phyloP scores from a whole-genome alignment of 2,113 vertebrate species.

The Hippocampus abdominalis region DNA sequence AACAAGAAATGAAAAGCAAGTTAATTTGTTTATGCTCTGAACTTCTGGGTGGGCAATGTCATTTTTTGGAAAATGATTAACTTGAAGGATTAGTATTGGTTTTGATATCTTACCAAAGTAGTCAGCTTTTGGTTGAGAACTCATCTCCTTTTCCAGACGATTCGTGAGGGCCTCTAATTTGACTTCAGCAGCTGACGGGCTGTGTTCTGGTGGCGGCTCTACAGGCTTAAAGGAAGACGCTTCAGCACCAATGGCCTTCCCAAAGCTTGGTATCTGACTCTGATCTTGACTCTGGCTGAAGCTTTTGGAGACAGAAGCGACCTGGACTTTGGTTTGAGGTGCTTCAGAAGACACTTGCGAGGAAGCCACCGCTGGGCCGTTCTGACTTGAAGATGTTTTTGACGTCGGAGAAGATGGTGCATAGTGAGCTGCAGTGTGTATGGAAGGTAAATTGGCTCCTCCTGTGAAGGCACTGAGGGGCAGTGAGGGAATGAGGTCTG shows the following conservation, averaged over 20 bases:
- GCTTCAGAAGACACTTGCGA: constrained; percentile 28
- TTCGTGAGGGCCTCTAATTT: constrained; percentile 91
- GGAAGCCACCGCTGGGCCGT: constrained; percentile 41
- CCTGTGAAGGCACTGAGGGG: constrained; percentile 62
- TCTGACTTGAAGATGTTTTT: constrained; percentile 37
- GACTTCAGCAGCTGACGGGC: constrained; percentile 79
- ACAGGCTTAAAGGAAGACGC: constrained; percentile 53
- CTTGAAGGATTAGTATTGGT: neutral
- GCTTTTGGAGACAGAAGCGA: constrained; percentile 31
- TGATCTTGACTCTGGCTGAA: constrained; percentile 38
- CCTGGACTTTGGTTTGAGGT: constrained; percentile 30
- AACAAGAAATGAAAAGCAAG: constrained; percentile 20
- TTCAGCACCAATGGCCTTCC: constrained; percentile 15
- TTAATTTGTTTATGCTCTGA: constrained; percentile 15
- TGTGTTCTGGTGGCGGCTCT: constrained; percentile 70
- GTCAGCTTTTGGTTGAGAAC: constrained; percentile 84
- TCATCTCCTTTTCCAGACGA: constrained; percentile 91
- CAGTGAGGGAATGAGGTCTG: constrained; percentile 43
- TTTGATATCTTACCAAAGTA: constrained; percentile 87
- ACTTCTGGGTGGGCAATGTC: constrained; percentile 17
- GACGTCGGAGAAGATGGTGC: constrained; percentile 19
- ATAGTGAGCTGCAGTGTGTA: constrained; percentile 30
- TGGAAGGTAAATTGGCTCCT: constrained; percentile 41
- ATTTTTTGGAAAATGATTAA: neutral
- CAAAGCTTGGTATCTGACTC: constrained; percentile 25